Evolutionary conservation across 2,113 vertebrate genomes (phyloP).

Genomic region (Lagenorhynchus albirostris): DNA sequence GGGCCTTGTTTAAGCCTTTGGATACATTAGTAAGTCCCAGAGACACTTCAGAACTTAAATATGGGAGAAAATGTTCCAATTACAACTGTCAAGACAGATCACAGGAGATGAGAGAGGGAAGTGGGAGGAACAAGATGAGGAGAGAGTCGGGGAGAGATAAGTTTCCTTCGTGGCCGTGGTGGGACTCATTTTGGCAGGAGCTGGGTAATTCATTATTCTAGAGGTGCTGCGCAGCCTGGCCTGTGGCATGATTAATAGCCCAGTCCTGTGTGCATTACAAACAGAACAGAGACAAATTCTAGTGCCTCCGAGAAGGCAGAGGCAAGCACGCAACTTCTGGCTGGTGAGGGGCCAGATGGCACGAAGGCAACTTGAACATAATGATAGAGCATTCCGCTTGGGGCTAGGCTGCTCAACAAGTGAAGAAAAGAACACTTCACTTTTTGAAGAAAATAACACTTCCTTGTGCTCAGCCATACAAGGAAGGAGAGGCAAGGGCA

Average conservation of each 20-base stretch:
- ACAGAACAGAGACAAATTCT: conserved; percentile 30
- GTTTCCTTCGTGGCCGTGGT: background rate
- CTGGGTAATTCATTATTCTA: conserved; percentile 55
- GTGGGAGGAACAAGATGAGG: background rate
- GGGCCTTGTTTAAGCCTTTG: conserved; percentile 51
- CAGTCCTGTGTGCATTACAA: background rate
- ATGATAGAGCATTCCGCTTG: background rate
- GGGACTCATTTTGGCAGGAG: conserved; percentile 63
- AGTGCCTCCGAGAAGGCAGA: conserved; percentile 15
- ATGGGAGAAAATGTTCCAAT: conserved; percentile 35
- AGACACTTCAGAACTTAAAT: conserved; percentile 39
- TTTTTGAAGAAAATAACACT: too few species aligned
- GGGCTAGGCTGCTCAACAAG: background rate
- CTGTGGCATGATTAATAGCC: conserved; percentile 53
- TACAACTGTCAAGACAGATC: conserved; percentile 47
- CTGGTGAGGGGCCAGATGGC: background rate
- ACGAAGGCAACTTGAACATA: background rate
- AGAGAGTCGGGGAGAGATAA: background rate
- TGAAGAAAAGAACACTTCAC: background rate
- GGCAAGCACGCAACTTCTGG: background rate
- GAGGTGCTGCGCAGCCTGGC: background rate
- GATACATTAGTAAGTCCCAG: conserved; percentile 1
- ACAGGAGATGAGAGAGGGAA: background rate
- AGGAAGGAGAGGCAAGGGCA: accelerated
- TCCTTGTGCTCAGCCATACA: background rate